Conservation (phyloP, 2,113 vertebrate species). For the Perca fluviatilis region DNA sequence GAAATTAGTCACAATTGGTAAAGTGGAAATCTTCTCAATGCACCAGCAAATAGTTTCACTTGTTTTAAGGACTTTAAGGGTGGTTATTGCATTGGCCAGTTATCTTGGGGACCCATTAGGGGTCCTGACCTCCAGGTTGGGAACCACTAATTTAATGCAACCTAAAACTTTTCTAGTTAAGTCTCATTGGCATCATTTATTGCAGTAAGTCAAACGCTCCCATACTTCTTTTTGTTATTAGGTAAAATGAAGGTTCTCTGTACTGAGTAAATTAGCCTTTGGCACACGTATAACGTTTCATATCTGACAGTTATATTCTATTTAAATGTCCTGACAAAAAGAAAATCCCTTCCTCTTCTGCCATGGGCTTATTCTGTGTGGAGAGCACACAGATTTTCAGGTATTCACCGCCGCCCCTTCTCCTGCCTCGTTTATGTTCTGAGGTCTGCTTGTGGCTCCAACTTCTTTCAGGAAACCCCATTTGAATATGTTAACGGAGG, state of each 20-base stretch:
- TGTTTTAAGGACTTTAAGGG: not conserved
- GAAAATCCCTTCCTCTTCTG: slow-evolving; percentile 13
- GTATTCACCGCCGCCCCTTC: slow-evolving; percentile 59
- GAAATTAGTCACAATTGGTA: not conserved
- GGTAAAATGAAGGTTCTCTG: slow-evolving; percentile 3
- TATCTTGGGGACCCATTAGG: not conserved
- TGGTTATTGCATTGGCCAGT: slow-evolving; percentile 5
- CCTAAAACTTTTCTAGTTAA: not conserved
- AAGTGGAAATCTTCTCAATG: not conserved
- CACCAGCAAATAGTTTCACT: not conserved
- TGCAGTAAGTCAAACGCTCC: slow-evolving; percentile 9
- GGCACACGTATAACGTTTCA: not conserved
- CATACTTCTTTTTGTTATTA: slow-evolving; percentile 1
- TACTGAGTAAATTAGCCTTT: not conserved
- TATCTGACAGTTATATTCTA: slow-evolving; percentile 32
- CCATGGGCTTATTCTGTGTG: slow-evolving; percentile 36
- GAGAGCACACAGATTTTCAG: slow-evolving; percentile 61
- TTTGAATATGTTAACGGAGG: slow-evolving; percentile 83
- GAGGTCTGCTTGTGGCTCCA: slow-evolving; percentile 71
- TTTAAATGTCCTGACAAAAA: slow-evolving; percentile 43
- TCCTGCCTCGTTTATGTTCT: slow-evolving; percentile 63
- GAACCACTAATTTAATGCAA: not conserved
- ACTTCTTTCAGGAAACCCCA: slow-evolving; percentile 77
- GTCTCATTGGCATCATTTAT: slow-evolving; percentile 4
- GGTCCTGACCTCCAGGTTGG: not conserved